Evolutionary conservation across 1,140 invertebrate genomes (phyloP).

Genomic region (Tetragnatha versicolor): DNA sequence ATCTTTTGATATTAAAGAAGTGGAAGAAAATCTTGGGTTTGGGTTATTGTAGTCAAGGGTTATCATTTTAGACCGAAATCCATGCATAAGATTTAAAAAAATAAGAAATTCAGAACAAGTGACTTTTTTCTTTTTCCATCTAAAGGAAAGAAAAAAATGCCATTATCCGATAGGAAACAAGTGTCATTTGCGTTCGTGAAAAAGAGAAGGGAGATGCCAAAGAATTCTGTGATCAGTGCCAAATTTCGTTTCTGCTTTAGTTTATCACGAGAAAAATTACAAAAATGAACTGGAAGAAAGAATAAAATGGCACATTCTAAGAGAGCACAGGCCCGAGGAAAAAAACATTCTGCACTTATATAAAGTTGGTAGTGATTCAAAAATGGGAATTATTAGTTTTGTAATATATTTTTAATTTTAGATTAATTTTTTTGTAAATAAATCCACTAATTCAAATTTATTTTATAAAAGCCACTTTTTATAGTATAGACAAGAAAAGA

Average conservation of each 20-base stretch:
- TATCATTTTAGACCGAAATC: neutral
- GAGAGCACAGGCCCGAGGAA: neutral
- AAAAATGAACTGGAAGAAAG: neutral
- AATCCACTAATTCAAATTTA: neutral
- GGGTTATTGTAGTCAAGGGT: neutral
- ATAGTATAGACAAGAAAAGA: too few species aligned
- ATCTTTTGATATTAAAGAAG: neutral
- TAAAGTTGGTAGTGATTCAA: neutral
- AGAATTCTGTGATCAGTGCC: neutral
- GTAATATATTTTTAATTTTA: neutral
- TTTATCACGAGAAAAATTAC: neutral
- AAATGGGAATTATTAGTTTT: neutral
- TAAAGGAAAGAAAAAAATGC: neutral
- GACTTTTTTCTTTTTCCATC: neutral
- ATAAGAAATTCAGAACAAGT: neutral
- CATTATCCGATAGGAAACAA: slow-evolving; percentile 26
- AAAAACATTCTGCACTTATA: neutral
- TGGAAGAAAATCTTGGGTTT: neutral
- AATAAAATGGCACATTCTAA: neutral
- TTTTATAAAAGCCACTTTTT: too few species aligned
- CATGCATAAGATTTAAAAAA: neutral
- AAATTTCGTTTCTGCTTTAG: neutral
- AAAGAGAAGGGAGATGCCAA: slow-evolving; percentile 27
- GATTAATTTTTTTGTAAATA: neutral
- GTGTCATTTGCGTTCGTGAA: slow-evolving; percentile 10